Base-by-base conservation (phyloP, 2,113 vertebrate species). In the Machaerirhynchus nigripectus region DNA sequence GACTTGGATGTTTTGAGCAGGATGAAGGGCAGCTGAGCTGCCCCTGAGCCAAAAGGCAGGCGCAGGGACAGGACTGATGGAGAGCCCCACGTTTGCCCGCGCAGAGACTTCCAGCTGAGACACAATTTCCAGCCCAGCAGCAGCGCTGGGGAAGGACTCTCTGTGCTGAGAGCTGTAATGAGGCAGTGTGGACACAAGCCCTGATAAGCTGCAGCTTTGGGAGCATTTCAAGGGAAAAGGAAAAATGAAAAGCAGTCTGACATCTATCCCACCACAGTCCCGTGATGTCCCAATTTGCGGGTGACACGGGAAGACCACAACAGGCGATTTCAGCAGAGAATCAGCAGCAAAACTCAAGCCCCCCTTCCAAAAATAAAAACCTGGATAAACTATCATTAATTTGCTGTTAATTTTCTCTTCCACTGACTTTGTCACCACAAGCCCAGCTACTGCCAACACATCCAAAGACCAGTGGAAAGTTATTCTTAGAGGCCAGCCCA, bases 401-500 rank as follows among this genome's bases (percentile, higher is more conserved):
- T 90, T 76, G 30, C 61, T 88, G n/a, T 30, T 80, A 23, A 59
- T 85, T 83, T 94, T 49, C 53, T 53, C 44, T 85, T 40, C 53
- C 49, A 61, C n/a, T 47, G 75, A 33, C n/a, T n/a, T n/a, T n/a
- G n/a, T n/a, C n/a, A n/a, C n/a, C 4, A 1, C 44, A 79, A 95
- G 80, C 46, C 77, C 81, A 92, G 82, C 83, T 79, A 37, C 88
- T 90, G 95, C 89, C 46, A 91, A 22, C 46, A 15, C 87, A 93
- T 46, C 85, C 86, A 95, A 96, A 97, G 91, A 77, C 86, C 79
- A 84, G 33, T 10, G 27, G 81, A 37, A 95, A 92, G 89, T 97
- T 95, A 96, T 95, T 96, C 96, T 97, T 94, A 93, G 91, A 86
- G 93, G 53, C 42, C 93, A 87, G 88, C 87, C 93, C 2, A 24